phyloP scores from a whole-genome alignment of 2,888 invertebrate genomes.

The Stenchaetothrips biformis region DNA sequence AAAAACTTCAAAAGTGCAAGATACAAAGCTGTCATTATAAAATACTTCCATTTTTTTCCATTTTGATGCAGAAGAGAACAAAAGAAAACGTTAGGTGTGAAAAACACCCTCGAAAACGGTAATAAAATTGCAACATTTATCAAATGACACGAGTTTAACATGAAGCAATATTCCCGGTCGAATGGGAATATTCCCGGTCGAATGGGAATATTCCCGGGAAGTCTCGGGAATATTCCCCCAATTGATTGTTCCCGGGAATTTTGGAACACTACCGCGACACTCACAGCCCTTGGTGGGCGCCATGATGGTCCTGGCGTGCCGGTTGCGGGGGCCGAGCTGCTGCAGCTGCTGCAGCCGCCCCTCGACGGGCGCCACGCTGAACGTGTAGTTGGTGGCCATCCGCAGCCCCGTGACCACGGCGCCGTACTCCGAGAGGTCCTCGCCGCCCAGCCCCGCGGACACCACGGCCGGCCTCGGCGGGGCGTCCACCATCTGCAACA shows the following conservation, averaged over 20 bases:
- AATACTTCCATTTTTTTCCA: too few species aligned
- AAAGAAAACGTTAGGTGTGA: background rate
- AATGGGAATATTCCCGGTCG: too few species aligned
- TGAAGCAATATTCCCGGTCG: too few species aligned
- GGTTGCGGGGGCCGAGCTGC: background rate
- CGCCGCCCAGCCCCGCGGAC: slow-evolving; percentile 42
- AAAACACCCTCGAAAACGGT: background rate
- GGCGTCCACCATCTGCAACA: slow-evolving; percentile 32
- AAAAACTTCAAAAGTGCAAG: too few species aligned
- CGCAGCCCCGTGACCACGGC: slow-evolving; percentile 64
- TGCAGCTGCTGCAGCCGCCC: slow-evolving; percentile 36
- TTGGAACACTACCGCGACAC: too few species aligned
- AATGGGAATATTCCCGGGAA: too few species aligned
- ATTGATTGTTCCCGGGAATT: too few species aligned
- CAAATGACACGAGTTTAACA: too few species aligned
- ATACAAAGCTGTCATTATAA: too few species aligned
- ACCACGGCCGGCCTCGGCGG: slow-evolving; percentile 26
- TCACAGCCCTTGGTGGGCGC: slow-evolving; percentile 81
- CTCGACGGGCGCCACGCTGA: slow-evolving; percentile 62
- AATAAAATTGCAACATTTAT: background rate
- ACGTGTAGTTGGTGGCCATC: slow-evolving; percentile 78
- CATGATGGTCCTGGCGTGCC: slow-evolving; percentile 62
- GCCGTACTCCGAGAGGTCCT: slow-evolving; percentile 50
- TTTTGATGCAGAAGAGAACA: too few species aligned
- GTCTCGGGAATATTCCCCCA: too few species aligned